A percentile compares a stretch with the other conserved stretches of the same genome.
Evolutionary conservation across 2,797 vertebrate species (phyloP).

Genomic region (Mormyrus hasselquistii): DNA sequence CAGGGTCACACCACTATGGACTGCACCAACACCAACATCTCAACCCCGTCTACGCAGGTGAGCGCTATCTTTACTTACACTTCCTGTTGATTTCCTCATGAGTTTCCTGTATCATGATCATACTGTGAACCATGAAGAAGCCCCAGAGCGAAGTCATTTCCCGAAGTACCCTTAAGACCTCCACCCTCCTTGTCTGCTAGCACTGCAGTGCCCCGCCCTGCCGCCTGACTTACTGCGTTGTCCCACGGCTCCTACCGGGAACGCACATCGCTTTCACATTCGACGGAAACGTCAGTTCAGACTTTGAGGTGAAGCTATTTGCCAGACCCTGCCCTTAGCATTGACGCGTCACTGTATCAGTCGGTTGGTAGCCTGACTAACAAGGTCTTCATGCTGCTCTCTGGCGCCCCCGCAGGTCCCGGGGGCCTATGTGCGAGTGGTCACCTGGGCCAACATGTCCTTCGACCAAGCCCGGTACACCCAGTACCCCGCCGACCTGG

Average conservation of each 20-base stretch:
- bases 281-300: slow-evolving; percentile 22
- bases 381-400: neutral
- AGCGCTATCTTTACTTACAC: neutral
- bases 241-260: neutral
- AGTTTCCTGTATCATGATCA: neutral
- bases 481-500: slow-evolving; percentile 29
- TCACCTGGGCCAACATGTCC: slow-evolving; percentile 30
- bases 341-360: neutral
- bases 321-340: neutral
- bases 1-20: slow-evolving; percentile 9
- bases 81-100: neutral
- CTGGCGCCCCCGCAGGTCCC: slow-evolving; percentile 15
- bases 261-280: slow-evolving; percentile 30
- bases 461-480: slow-evolving; percentile 28
- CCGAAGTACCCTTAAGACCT: neutral
- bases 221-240: slow-evolving; percentile 25
- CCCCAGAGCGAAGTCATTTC: neutral
- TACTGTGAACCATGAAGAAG: neutral
- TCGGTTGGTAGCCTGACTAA: neutral
- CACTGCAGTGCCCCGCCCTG: slow-evolving; percentile 23
- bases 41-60: slow-evolving; percentile 20
- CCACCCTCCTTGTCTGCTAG: neutral
- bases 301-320: slow-evolving; percentile 15
- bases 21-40: slow-evolving; percentile 21
- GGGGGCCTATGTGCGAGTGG: slow-evolving; percentile 2